Base-by-base conservation (phyloP, 1,140 invertebrate species). In the Neuroterus valhalla region DNA sequence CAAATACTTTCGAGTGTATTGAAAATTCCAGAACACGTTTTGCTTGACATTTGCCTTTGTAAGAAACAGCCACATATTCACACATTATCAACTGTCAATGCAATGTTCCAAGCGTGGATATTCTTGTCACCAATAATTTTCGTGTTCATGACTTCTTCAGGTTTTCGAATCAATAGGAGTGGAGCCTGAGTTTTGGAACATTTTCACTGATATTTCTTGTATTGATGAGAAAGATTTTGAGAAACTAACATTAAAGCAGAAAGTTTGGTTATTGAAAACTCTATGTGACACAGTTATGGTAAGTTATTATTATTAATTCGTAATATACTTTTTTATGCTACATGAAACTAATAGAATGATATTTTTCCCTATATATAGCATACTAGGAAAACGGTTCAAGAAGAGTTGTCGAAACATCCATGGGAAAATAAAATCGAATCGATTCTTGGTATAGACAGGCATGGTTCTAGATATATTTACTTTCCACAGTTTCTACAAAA, bases 201-300 rank as follows among this genome's bases (percentile, higher is more conserved):
- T 92, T 42, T 88, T 91, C 77, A 88, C 91, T 0, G 84, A 89
- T 5, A 86, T 81, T 68, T 90, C 91, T 74, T 88, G 90, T 19
- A 80, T 93, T 50, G 86, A 90, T 43, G 87, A 87, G 68, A 91
- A 88, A 52, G 86, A 90, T 46, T 93, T 92, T 80, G 91, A 92
- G 79, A 88, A 92, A n/a, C 82, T 93, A 48, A 90, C 80, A n/a
- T 90, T 91, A 17, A 91, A 90, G 74, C 88, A 92, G 78, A 90
- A 90, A 81, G 90, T 93, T 8, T 93, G 92, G 92, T 81, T 93
- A 43, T 72, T 93, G 11, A 93, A 93, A 85, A 89, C 90, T 26
- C 78, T 93, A 62, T 93, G 92, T 88, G 93, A 93, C 85, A 88
- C 91, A 74, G 85, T 91, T 48, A 84, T 92, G 88, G 92, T 93